These are phyloP conservation scores for Anthopleura sola DNA, from an alignment of 64 coral and sea anemone genomes.

Conservation along the genomic window DNA sequence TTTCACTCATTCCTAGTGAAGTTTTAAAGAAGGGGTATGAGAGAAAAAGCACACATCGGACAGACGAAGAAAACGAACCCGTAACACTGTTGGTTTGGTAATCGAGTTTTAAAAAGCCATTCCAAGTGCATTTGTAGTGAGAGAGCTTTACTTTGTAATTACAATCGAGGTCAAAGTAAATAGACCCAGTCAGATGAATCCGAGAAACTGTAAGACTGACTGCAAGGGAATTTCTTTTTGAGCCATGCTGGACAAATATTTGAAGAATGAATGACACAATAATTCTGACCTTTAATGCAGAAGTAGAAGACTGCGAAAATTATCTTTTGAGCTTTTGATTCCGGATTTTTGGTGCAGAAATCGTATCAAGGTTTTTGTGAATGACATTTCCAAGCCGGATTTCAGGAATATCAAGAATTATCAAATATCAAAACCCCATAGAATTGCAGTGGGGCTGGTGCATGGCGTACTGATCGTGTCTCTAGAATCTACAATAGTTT, in stretches of 20 bases:
- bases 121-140: background rate
- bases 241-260: background rate
- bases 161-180: background rate
- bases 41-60: background rate
- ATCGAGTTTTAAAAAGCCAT: background rate
- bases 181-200: background rate
- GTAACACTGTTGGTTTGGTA: background rate
- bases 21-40: background rate
- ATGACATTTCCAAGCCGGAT: too few relatives aligned
- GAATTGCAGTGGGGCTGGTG: too few relatives aligned
- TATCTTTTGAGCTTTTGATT: background rate
- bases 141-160: background rate
- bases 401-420: too few relatives aligned
- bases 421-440: too few relatives aligned
- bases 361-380: too few relatives aligned
- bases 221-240: background rate
- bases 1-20: background rate
- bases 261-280: background rate
- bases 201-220: too few relatives aligned
- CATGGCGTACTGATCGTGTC: too few relatives aligned
- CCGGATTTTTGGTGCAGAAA: too few relatives aligned
- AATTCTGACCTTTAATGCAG: background rate
- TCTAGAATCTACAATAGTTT: too few relatives aligned
- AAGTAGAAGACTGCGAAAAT: background rate
- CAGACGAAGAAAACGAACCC: background rate